Evolutionary conservation across 2,113 vertebrate species (phyloP), one percentile per base, ranked within the genome.

Genomic region (Siphamia tubifer): DNA sequence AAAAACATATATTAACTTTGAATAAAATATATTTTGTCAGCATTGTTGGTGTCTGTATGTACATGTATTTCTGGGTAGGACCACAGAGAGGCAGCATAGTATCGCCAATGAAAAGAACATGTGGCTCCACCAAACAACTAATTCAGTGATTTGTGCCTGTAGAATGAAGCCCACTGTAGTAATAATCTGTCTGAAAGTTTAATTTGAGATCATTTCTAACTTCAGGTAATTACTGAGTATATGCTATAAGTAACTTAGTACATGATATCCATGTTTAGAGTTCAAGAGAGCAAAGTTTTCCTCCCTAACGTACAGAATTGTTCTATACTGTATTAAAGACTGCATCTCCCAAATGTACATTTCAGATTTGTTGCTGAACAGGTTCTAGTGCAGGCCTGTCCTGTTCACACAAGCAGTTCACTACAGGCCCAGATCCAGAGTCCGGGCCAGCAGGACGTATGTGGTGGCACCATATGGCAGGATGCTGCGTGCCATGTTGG

Each of bases 381-480:
- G 63, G 69, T 75, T 76, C 64, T 42, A 19, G 30, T 55, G 31
- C 66, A 61, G 80, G 68, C 72, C 75, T 83, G 85, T 81, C 74
- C 70, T 51, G 49, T 86, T 82, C 76, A 64, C 70, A 77, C 78
- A 61, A 68, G 24, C 45, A 13, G 53, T 52, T 70, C 61, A 36
- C 65, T 60, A 39, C 77, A 61, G 79, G 51, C 71, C 66, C 68
- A 54, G 39, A 83, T 77, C 72, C 63, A 38, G 23, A 68, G 79
- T 81, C 60, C 56, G 35, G 84, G 75, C 81, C 82, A 81, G 77
- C 83, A 51, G 85, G 86, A 90, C 78, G 82, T 92, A 89, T 86
- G 87, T 69, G 83, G 79, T 77, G 88, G 90, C 86, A 88, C 94
- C 94, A 94, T 94, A 94, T 93, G 94, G 92, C 92, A 85, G 79